Conservation (phyloP, 2,113 vertebrate species). For the Bos indicus region DNA sequence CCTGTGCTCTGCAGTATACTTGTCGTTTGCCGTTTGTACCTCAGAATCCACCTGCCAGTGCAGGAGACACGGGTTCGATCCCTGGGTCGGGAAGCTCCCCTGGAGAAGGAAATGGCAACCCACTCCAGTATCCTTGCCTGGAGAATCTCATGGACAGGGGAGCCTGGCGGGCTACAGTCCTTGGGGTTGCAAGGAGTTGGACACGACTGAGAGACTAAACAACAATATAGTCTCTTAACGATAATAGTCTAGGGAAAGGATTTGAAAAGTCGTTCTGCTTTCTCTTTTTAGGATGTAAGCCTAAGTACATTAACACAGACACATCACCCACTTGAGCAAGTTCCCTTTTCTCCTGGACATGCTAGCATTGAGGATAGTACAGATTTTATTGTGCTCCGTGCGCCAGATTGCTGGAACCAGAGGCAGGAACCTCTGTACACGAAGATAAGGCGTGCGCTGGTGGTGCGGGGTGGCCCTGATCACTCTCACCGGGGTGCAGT, state of each 20-base stretch:
- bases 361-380: neutral
- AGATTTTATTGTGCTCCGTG: accelerated
- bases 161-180: neutral
- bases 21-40: neutral
- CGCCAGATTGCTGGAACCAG: neutral
- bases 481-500: neutral
- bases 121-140: neutral
- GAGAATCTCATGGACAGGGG: neutral
- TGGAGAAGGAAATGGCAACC: neutral
- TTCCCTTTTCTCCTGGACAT: neutral
- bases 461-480: neutral
- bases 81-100: neutral
- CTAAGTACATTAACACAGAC: neutral
- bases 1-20: neutral
- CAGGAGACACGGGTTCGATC: neutral
- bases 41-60: neutral
- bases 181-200: neutral
- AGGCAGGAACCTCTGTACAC: neutral
- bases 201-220: accelerated
- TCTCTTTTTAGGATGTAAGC: neutral
- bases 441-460: accelerated
- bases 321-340: neutral
- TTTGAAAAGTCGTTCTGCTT: neutral
- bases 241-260: accelerated
- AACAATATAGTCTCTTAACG: neutral